These are phyloP conservation scores for Anguilla rostrata DNA, from an alignment of 2,113 vertebrate species.

Conservation along the genomic window DNA sequence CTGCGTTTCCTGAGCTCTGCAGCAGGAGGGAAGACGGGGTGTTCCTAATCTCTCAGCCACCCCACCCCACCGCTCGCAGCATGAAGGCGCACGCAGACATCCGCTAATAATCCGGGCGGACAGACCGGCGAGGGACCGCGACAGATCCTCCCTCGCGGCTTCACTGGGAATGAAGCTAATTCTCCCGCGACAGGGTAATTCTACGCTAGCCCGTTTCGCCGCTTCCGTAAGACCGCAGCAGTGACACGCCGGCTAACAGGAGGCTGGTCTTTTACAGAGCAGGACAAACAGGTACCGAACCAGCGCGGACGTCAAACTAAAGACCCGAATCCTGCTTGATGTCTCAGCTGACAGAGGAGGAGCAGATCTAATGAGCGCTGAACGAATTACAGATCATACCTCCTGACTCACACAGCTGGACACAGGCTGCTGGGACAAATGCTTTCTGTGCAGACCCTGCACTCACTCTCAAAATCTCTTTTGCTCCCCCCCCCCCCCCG, in stretches of 20 bases:
- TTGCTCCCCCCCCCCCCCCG: background rate
- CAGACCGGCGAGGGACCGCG: background rate
- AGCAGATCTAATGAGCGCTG: background rate
- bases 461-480: too few relatives aligned
- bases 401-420: background rate
- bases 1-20: background rate
- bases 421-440: background rate
- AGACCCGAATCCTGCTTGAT: background rate
- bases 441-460: background rate
- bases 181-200: background rate
- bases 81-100: background rate
- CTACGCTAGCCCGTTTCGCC: background rate
- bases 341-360: background rate
- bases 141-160: background rate
- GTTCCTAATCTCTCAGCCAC: background rate
- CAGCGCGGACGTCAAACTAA: background rate
- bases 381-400: conserved; percentile 5
- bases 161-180: background rate
- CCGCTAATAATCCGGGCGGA: background rate
- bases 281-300: background rate
- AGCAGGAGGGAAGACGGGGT: background rate
- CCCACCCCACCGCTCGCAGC: background rate
- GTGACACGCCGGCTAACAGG: background rate
- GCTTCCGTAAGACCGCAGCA: background rate
- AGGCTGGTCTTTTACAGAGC: background rate